These are phyloP conservation scores for Kryphioiulus occultus DNA, from an alignment of 2,888 invertebrate genomes.

Conservation along the genomic window DNA sequence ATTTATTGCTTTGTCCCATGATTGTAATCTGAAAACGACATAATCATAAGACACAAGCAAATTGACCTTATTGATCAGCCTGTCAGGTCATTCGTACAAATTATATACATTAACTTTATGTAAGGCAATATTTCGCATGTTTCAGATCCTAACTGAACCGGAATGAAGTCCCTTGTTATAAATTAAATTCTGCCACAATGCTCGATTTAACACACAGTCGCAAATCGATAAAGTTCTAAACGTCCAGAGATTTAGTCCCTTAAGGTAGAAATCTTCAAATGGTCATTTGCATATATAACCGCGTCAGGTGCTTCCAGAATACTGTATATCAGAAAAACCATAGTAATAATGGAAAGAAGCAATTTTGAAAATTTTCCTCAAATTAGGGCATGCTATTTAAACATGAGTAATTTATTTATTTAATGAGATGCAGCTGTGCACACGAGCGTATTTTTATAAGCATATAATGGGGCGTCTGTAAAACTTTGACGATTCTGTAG, in stretches of 20 bases:
- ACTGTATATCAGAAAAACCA: neutral
- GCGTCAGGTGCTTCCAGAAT: neutral
- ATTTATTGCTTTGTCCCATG: too few species aligned
- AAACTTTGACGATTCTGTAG: neutral
- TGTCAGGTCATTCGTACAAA: too few species aligned
- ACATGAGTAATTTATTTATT: slow-evolving; percentile 12
- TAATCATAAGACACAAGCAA: too few species aligned
- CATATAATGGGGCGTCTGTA: neutral
- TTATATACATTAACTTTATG: too few species aligned
- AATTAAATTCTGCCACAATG: neutral
- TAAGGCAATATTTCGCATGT: too few species aligned
- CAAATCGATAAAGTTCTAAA: neutral
- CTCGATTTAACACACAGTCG: neutral
- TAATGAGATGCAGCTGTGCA: slow-evolving; percentile 1
- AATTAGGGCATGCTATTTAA: neutral
- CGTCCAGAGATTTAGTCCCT: neutral
- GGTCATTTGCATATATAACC: slow-evolving; percentile 18
- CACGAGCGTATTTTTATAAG: neutral
- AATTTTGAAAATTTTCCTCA: neutral
- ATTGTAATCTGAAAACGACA: too few species aligned
- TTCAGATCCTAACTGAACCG: neutral
- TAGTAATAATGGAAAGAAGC: neutral
- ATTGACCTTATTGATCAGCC: too few species aligned
- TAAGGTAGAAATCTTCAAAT: neutral
- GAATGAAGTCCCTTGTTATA: neutral